These are phyloP conservation scores for Andrena marginata DNA, from an alignment of 2,888 invertebrate genomes.

Conservation along the genomic window DNA sequence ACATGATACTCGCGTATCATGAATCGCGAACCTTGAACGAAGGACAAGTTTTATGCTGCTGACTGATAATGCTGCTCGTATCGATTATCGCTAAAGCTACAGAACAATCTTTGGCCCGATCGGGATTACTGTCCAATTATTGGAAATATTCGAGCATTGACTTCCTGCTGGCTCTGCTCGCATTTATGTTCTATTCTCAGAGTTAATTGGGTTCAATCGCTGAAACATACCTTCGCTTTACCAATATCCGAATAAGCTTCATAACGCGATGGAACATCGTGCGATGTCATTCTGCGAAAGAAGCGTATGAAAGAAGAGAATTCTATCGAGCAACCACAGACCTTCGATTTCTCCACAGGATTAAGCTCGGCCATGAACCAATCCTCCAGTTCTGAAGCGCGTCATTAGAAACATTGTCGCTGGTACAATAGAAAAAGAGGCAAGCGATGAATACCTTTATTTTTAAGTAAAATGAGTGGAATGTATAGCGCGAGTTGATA, in stretches of 20 bases:
- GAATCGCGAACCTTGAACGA: neutral
- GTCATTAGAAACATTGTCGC: neutral
- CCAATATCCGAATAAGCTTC: conserved; percentile 18
- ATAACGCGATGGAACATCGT: conserved; percentile 9
- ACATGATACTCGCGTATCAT: neutral
- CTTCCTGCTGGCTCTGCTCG: conserved; percentile 28
- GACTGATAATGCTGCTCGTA: conserved; percentile 17
- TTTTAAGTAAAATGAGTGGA: neutral
- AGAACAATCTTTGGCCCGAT: conserved; percentile 25
- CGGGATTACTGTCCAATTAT: conserved; percentile 50
- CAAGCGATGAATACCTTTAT: neutral
- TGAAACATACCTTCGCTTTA: conserved; percentile 41
- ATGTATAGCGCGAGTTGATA: no score
- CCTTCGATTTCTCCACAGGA: conserved; percentile 29
- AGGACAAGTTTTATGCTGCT: conserved; percentile 8
- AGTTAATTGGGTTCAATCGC: conserved; percentile 48
- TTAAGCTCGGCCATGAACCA: conserved; percentile 8
- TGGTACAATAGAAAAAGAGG: neutral
- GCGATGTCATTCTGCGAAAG: neutral
- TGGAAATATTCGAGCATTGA: conserved; percentile 39
- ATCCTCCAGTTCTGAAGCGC: neutral
- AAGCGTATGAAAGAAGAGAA: conserved; percentile 13
- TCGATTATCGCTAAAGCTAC: conserved; percentile 38
- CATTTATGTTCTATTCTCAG: conserved; percentile 21
- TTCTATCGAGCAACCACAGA: conserved; percentile 1